Evolutionary conservation across 2,113 vertebrate species (phyloP).

Genomic region (Ictalurus furcatus): DNA sequence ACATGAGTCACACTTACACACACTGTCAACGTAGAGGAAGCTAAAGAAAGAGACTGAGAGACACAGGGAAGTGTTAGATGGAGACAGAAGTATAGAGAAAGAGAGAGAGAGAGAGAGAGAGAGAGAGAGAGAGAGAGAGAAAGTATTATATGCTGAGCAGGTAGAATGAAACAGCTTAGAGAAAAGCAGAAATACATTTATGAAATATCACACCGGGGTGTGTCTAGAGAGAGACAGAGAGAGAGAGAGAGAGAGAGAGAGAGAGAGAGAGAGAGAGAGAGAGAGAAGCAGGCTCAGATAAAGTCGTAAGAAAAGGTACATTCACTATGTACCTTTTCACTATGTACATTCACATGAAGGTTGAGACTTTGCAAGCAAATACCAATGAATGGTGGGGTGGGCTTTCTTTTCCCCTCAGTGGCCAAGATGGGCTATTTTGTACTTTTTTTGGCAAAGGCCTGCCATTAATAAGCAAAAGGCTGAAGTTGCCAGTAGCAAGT

Average conservation of each 20-base stretch:
- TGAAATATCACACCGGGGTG: not conserved
- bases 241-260: not conserved
- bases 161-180: not conserved
- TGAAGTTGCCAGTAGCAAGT: not conserved
- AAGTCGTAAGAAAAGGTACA: not conserved
- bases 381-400: not conserved
- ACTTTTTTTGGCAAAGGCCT: not conserved
- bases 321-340: not conserved
- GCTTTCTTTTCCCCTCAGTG: not conserved
- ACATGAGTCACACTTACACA: slow-evolving; percentile 32
- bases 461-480: not conserved
- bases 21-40: not conserved
- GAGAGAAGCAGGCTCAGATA: not conserved
- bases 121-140: not conserved
- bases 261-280: not conserved
- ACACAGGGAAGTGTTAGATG: not conserved
- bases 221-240: not conserved
- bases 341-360: not conserved
- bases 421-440: not conserved
- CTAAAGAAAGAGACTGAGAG: slow-evolving; percentile 2
- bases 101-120: not conserved
- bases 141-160: not conserved
- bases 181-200: not conserved
- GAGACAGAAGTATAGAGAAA: not conserved
- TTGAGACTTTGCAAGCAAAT: not conserved